A percentile compares a stretch with the other conserved stretches of the same genome.
phyloP scores from a whole-genome alignment of 2,888 invertebrate species.

The Aspidiotus destructor region DNA sequence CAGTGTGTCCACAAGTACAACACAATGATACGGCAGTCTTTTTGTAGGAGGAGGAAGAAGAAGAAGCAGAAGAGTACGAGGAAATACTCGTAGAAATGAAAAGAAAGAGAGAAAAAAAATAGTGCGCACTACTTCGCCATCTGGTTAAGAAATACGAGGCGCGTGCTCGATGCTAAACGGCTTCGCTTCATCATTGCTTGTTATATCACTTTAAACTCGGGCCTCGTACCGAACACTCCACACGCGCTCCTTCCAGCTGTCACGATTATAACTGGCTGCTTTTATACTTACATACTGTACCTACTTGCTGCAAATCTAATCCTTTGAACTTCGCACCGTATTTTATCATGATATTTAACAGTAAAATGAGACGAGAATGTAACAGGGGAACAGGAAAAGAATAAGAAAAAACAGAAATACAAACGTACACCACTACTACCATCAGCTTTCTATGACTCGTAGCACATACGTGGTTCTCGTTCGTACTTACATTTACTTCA shows the following conservation, averaged over 20 bases:
- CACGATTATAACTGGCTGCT: conserved; percentile 26
- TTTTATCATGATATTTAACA: conserved; percentile 17
- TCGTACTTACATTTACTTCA: background rate
- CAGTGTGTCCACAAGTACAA: conserved; percentile 15
- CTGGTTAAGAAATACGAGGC: conserved; percentile 26
- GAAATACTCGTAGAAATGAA: background rate
- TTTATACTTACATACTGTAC: background rate
- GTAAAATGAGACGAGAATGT: conserved; percentile 8
- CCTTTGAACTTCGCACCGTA: conserved; percentile 14
- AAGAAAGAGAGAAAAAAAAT: conserved; percentile 1
- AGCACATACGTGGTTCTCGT: no score
- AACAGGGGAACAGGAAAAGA: background rate
- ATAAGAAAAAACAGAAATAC: background rate
- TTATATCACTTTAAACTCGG: conserved; percentile 23
- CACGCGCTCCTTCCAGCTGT: conserved; percentile 32
- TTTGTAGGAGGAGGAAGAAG: background rate
- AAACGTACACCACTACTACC: background rate
- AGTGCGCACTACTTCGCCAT: conserved; percentile 16
- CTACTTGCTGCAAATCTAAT: conserved; percentile 10
- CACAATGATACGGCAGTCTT: conserved; percentile 13
- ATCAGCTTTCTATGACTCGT: no score
- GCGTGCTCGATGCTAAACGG: conserved; percentile 32
- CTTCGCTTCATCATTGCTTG: conserved; percentile 29
- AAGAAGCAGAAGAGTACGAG: background rate
- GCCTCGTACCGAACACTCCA: conserved; percentile 23